phyloP scores from a whole-genome alignment of 2,113 vertebrate genomes.

The Megaceryle maxima region DNA sequence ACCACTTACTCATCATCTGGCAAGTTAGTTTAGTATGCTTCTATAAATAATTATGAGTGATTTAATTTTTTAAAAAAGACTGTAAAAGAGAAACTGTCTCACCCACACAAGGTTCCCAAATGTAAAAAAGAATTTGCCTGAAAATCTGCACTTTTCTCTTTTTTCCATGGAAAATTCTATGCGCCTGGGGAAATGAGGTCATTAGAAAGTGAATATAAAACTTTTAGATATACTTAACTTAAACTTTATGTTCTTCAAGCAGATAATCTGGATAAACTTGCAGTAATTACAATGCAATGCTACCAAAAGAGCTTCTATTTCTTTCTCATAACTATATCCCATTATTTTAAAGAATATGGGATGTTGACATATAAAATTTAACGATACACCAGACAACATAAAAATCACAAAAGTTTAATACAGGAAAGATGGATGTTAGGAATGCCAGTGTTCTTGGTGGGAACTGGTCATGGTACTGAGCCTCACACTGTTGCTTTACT shows the following conservation, averaged over 20 bases:
- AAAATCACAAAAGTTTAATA: not conserved
- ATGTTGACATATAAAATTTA: not conserved
- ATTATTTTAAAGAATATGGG: not conserved
- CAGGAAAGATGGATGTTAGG: not conserved
- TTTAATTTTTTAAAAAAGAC: not conserved
- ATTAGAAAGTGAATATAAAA: not conserved
- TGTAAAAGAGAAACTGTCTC: not conserved
- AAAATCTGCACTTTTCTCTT: not conserved
- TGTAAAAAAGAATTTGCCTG: not conserved
- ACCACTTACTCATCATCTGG: not conserved
- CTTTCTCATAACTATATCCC: not conserved
- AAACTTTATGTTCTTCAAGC: not conserved
- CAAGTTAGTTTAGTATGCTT: not conserved
- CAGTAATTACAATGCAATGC: not conserved
- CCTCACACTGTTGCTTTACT: not conserved
- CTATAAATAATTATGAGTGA: constrained; percentile 23
- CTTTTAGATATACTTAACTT: not conserved
- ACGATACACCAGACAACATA: not conserved
- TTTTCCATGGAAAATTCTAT: not conserved
- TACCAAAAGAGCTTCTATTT: not conserved
- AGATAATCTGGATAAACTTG: not conserved
- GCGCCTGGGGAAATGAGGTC: not conserved
- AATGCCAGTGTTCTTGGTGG: not conserved
- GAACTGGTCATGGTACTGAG: fast-evolving
- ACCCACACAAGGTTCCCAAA: constrained; percentile 18